Evolutionary conservation across 2,888 invertebrate genomes (phyloP).

Genomic region (Agrilus biguttatus): DNA sequence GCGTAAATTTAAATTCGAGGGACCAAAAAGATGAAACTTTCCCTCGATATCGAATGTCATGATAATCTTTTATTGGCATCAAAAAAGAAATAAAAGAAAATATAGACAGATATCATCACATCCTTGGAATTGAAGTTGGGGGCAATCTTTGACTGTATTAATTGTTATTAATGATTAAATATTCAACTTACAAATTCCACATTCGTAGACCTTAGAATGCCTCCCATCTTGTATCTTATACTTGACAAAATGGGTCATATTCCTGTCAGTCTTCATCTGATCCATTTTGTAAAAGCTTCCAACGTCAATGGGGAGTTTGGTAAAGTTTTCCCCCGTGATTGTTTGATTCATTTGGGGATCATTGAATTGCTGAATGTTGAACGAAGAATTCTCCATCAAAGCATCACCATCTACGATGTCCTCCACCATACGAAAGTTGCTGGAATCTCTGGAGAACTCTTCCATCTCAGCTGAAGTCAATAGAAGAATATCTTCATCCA

Average conservation of each 20-base stretch:
- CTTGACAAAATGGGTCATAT: conserved; percentile 45
- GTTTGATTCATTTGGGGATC: conserved; percentile 13
- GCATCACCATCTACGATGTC: conserved; percentile 8
- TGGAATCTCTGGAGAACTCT: conserved; percentile 2
- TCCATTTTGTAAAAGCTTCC: conserved; percentile 4
- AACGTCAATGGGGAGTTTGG: conserved; percentile 8
- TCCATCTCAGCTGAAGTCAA: conserved; percentile 17
- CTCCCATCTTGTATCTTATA: conserved; percentile 52
- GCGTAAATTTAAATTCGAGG: no score
- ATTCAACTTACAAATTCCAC: conserved; percentile 51
- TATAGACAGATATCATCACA: no score
- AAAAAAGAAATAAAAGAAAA: no score
- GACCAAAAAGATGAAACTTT: no score
- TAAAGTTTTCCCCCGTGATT: conserved; percentile 4
- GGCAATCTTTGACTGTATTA: no score
- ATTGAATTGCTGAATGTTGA: conserved; percentile 10
- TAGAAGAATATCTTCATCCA: conserved; percentile 19
- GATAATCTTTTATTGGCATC: no score
- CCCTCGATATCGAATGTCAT: no score
- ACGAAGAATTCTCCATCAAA: conserved; percentile 10
- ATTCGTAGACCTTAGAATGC: conserved; percentile 57
- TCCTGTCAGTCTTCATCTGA: conserved; percentile 8
- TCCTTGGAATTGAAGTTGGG: no score
- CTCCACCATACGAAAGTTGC: conserved; percentile 10
- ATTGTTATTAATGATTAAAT: not conserved